phyloP scores from a whole-genome alignment of 1,140 invertebrate genomes.

The Drosophila orosa region DNA sequence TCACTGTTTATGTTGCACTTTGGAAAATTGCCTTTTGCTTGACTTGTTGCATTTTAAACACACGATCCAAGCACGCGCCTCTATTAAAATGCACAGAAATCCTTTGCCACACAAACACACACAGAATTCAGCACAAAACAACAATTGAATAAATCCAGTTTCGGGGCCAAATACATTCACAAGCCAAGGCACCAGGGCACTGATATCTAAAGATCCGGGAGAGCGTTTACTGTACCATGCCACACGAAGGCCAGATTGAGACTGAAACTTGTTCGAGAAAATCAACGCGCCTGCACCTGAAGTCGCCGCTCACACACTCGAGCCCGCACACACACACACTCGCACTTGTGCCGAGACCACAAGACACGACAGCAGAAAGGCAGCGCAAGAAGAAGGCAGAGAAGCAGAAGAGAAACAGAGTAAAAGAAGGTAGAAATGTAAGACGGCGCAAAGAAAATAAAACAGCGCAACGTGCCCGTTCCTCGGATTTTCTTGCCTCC shows the following conservation, averaged over 20 bases:
- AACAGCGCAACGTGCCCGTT: conserved; percentile 74
- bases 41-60: conserved; percentile 21
- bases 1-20: conserved; percentile 29
- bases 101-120: conserved; percentile 35
- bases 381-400: conserved; percentile 39
- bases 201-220: conserved; percentile 33
- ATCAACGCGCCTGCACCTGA: conserved; percentile 78
- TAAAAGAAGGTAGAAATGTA: conserved; percentile 72
- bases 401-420: conserved; percentile 50
- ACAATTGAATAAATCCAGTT: conserved; percentile 62
- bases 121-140: conserved; percentile 22
- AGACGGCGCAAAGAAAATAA: conserved; percentile 69
- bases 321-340: conserved; percentile 5
- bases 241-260: conserved; percentile 84
- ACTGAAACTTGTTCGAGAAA: conserved; percentile 83
- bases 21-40: conserved; percentile 15
- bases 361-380: conserved; percentile 77
- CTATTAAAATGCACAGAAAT: conserved; percentile 47
- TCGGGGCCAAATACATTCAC: conserved; percentile 40
- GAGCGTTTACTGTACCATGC: conserved; percentile 83
- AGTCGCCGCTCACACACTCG: conserved; percentile 59
- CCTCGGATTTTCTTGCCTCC: conserved; percentile 70
- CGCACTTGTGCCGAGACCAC: conserved; percentile 37
- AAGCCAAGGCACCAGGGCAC: conserved; percentile 38
- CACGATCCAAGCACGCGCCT: conserved; percentile 47